Percentiles rank a stretch among this genome's conserved stretches.
Conservation (phyloP, 2,113 vertebrate species). For the Rhea pennata region DNA sequence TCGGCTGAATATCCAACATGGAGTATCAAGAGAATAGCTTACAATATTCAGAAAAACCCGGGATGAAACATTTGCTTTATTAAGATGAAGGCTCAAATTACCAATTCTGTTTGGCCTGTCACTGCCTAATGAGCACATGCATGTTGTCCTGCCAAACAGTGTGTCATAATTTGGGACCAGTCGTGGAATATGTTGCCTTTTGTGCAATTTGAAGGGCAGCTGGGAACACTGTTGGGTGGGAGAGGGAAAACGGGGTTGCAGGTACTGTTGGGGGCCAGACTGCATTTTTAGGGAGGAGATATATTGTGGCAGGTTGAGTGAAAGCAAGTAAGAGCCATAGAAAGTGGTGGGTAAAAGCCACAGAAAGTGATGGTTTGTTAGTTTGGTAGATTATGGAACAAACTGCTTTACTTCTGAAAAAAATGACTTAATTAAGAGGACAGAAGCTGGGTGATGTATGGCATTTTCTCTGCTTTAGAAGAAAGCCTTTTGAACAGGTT, state of each 20-base stretch:
- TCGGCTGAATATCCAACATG: not conserved
- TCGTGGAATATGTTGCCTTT: not conserved
- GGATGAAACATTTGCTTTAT: not conserved
- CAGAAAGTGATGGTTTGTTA: not conserved
- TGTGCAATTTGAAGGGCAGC: not conserved
- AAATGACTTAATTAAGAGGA: not conserved
- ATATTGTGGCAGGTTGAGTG: not conserved
- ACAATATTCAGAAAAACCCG: not conserved
- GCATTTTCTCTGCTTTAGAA: not conserved
- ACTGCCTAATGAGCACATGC: not conserved
- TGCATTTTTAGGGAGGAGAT: not conserved
- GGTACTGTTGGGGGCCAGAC: too few relatives aligned
- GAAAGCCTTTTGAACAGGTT: not conserved
- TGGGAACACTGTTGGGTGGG: not conserved
- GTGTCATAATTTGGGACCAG: not conserved
- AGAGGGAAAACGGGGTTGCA: not conserved
- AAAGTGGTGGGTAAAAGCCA: not conserved
- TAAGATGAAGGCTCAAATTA: not conserved
- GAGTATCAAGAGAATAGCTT: not conserved
- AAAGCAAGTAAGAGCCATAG: not conserved
- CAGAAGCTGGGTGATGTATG: not conserved
- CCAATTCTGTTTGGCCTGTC: not conserved
- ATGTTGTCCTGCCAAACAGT: not conserved
- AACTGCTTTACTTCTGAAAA: not conserved
- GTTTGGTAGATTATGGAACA: not conserved